These are phyloP conservation scores for Bambusicola thoracicus DNA, from an alignment of 2,113 vertebrate species.

Conservation along the genomic window DNA sequence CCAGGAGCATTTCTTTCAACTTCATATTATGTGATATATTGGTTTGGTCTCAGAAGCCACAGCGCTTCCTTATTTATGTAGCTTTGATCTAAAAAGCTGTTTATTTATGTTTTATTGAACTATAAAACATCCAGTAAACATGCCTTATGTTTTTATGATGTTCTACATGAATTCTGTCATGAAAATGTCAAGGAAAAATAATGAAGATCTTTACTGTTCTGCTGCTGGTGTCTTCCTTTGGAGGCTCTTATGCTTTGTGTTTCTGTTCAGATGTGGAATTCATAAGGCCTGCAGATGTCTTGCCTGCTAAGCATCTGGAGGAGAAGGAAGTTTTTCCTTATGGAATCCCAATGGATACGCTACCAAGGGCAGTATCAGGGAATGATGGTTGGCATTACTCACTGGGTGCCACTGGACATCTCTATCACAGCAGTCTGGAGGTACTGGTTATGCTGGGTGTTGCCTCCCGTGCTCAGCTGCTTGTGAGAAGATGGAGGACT, in stretches of 20 bases:
- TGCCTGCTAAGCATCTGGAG: constrained; percentile 24
- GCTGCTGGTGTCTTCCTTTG: constrained; percentile 59
- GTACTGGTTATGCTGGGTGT: neutral
- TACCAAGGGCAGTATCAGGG: neutral
- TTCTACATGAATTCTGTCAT: constrained; percentile 54
- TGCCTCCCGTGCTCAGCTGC: neutral
- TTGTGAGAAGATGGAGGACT: neutral
- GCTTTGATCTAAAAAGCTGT: constrained; percentile 79
- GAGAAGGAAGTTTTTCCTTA: neutral
- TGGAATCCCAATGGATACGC: neutral
- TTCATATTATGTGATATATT: constrained; percentile 16
- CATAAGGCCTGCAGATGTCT: constrained; percentile 66
- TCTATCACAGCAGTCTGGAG: neutral
- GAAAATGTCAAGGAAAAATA: neutral
- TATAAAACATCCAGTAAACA: constrained; percentile 74
- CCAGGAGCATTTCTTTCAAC: constrained; percentile 24
- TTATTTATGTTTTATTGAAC: constrained; percentile 78
- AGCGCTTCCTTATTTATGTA: constrained; percentile 57
- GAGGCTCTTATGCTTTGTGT: neutral
- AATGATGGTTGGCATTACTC: neutral
- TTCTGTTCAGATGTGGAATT: neutral
- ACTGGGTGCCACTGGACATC: neutral
- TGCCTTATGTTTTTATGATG: constrained; percentile 55
- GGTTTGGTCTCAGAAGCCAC: constrained; percentile 67
- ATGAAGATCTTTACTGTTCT: constrained; percentile 22